A percentile compares a stretch with the other conserved stretches of the same genome.
Conservation (phyloP, 2,113 vertebrate species). For the Elachura formosa region DNA sequence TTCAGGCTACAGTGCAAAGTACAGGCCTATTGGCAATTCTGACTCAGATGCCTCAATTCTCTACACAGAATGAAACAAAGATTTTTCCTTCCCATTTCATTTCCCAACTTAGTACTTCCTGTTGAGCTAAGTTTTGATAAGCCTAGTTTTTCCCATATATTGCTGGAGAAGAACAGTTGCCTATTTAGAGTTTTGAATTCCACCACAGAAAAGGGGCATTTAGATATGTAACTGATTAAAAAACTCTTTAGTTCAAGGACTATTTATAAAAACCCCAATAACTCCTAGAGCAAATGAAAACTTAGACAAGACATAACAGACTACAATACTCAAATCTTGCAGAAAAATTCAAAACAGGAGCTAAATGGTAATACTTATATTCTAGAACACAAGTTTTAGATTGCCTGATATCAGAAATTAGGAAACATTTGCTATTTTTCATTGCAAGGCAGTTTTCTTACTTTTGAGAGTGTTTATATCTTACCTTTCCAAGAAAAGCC, state of each 20-base stretch:
- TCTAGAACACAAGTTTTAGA: not conserved
- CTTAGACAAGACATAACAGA: not conserved
- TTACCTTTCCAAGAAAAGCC: slow-evolving; percentile 97
- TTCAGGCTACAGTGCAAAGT: not conserved
- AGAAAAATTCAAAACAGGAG: not conserved
- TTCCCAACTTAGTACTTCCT: not conserved
- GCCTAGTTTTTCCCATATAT: not conserved
- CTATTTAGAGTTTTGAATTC: not conserved
- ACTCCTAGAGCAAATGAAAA: not conserved
- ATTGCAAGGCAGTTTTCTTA: not conserved
- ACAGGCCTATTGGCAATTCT: not conserved
- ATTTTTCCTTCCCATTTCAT: not conserved
- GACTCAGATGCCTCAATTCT: not conserved
- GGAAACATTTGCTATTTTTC: not conserved
- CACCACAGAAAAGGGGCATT: not conserved
- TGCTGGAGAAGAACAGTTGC: not conserved
- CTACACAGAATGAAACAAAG: not conserved
- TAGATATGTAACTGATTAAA: not conserved
- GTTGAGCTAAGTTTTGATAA: not conserved
- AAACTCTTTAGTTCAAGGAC: not conserved
- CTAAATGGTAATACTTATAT: not conserved
- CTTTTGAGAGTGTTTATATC: not conserved
- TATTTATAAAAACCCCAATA: not conserved
- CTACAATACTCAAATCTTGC: not conserved
- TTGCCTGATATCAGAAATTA: not conserved